Evolutionary conservation across 2,888 invertebrate species (phyloP).

Genomic region (Emmelina monodactyla): DNA sequence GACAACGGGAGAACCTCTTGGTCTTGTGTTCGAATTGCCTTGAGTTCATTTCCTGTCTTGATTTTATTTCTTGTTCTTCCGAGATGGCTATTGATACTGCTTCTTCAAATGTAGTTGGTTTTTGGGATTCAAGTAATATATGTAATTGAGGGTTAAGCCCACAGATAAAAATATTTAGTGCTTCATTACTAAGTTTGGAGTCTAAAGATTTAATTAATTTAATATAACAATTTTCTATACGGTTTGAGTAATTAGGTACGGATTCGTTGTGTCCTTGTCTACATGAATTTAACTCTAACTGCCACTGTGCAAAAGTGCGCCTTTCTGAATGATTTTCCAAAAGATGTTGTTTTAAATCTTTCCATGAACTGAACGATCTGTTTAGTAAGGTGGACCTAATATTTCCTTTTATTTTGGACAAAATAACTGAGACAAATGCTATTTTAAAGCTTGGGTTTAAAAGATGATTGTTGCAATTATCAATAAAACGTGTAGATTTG

Average conservation of each 20-base stretch:
- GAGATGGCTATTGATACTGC: constrained; percentile 20
- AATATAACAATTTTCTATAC: constrained; percentile 11
- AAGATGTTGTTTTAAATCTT: constrained; percentile 6
- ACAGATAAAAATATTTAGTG: constrained; percentile 22
- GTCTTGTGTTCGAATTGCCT: constrained; percentile 4
- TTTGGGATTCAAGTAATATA: constrained; percentile 23
- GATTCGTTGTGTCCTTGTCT: constrained; percentile 9
- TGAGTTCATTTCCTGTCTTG: constrained; percentile 14
- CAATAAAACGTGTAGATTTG: constrained; percentile 11
- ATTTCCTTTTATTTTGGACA: constrained; percentile 11
- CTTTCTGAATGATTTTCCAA: constrained; percentile 8
- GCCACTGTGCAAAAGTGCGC: constrained; percentile 8
- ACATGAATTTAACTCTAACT: constrained; percentile 13
- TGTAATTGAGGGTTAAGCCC: constrained; percentile 21
- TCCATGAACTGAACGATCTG: constrained; percentile 4
- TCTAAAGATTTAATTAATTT: constrained; percentile 13
- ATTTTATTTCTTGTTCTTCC: constrained; percentile 21
- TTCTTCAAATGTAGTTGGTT: constrained; percentile 19
- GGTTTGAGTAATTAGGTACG: constrained; percentile 9
- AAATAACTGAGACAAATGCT: constrained; percentile 7
- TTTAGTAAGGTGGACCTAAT: constrained; percentile 8
- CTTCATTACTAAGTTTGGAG: constrained; percentile 10
- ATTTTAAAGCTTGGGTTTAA: constrained; percentile 7
- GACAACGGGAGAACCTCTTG: constrained; percentile 11
- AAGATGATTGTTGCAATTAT: constrained; percentile 10